Conservation (phyloP, 2,797 vertebrate species). For the Pterois miles region DNA sequence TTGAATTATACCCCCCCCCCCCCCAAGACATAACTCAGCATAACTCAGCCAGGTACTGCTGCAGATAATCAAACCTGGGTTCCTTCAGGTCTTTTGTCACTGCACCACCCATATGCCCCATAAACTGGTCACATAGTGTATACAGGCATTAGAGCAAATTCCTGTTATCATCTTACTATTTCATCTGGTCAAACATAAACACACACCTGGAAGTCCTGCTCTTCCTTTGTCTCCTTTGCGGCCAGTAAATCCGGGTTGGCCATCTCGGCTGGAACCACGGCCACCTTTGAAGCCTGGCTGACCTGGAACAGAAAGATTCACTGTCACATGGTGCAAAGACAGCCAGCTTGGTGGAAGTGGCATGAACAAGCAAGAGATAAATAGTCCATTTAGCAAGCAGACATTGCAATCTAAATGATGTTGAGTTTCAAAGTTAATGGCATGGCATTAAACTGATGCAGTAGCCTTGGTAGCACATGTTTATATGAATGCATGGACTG, state of each 20-base stretch:
- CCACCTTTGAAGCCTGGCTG: conserved; percentile 64
- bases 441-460: background rate
- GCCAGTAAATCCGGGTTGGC: conserved; percentile 88
- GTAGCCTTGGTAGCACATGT: background rate
- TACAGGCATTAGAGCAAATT: background rate
- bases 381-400: background rate
- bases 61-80: too few relatives aligned
- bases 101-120: background rate
- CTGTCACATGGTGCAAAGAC: background rate
- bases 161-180: background rate
- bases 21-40: too few relatives aligned
- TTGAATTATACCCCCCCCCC: too few relatives aligned
- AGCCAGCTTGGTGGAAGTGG: background rate
- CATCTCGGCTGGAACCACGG: conserved; percentile 72
- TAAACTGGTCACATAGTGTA: background rate
- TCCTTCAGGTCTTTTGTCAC: too few relatives aligned
- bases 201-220: conserved; percentile 86
- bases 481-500: background rate
- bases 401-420: background rate
- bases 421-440: background rate
- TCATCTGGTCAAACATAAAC: background rate
- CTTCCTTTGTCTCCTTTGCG: conserved; percentile 87
- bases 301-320: conserved; percentile 41
- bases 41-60: too few relatives aligned
- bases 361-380: background rate